phyloP scores from a whole-genome alignment of 2,113 vertebrate genomes.

The Ammodytes marinus region DNA sequence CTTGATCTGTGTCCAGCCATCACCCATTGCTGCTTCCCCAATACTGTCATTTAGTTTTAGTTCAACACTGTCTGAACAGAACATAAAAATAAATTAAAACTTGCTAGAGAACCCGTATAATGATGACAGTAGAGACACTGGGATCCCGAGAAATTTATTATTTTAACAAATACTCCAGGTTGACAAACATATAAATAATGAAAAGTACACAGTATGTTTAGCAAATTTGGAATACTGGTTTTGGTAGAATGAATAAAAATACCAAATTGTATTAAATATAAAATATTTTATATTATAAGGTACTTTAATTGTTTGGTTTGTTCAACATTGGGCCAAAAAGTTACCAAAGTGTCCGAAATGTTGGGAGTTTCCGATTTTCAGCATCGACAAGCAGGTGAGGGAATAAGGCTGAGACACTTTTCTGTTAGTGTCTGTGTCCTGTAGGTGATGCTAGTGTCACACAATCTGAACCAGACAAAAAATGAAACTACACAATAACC shows the following conservation, averaged over 20 bases:
- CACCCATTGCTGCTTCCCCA: neutral
- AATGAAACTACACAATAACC: neutral
- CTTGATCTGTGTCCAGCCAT: constrained; percentile 1
- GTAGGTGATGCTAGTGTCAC: constrained; percentile 69
- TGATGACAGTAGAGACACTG: neutral
- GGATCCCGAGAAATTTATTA: neutral
- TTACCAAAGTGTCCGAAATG: neutral
- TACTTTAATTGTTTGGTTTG: neutral
- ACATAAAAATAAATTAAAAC: neutral
- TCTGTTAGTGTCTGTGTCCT: constrained; percentile 44
- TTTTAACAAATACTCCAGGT: neutral
- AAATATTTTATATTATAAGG: neutral
- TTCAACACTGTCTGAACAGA: neutral
- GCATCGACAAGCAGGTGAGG: neutral
- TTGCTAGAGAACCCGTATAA: neutral
- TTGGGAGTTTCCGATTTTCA: neutral
- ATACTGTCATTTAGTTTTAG: neutral
- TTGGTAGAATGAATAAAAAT: neutral
- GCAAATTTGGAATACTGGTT: neutral
- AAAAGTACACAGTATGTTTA: neutral
- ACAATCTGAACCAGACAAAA: constrained; percentile 20
- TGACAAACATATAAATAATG: neutral
- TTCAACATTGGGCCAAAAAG: constrained; percentile 15
- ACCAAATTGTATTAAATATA: neutral
- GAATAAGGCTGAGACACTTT: neutral